Evolutionary conservation across 2,888 invertebrate species (phyloP).

Genomic region (Ophion ventricosus): DNA sequence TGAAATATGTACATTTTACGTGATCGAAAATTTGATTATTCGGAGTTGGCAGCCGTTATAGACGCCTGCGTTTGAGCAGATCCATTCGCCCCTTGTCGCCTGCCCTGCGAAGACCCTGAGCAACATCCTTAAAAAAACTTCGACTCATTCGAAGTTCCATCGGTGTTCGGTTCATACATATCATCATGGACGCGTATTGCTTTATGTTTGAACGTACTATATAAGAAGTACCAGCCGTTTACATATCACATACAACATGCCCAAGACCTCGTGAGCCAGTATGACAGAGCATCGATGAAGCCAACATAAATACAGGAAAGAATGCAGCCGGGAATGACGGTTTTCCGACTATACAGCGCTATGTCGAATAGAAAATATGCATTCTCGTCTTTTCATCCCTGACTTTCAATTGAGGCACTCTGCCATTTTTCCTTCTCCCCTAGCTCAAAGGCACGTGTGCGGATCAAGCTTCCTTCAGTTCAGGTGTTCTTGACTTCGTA

Average conservation of each 20-base stretch:
- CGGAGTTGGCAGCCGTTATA: no score
- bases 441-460: conserved; percentile 12
- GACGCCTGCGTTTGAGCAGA: no score
- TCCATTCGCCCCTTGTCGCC: no score
- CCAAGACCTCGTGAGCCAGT: not conserved
- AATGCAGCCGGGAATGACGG: not conserved
- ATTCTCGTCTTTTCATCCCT: not conserved
- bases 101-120: no score
- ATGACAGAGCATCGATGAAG: not conserved
- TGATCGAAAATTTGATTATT: no score
- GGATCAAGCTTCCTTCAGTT: conserved; percentile 25
- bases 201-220: not conserved
- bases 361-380: not conserved
- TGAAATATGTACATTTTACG: no score
- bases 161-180: not conserved
- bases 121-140: no score
- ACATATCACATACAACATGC: not conserved
- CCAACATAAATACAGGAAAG: not conserved
- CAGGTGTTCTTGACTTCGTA: conserved; percentile 39
- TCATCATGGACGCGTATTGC: not conserved
- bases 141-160: not conserved
- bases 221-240: not conserved
- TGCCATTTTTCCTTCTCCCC: conserved; percentile 39
- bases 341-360: not conserved
- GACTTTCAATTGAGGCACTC: conserved; percentile 16